Evolutionary conservation across 2,888 invertebrate species (phyloP), one percentile per base, ranked within the genome.

Genomic region (Pherbina coryleti): DNA sequence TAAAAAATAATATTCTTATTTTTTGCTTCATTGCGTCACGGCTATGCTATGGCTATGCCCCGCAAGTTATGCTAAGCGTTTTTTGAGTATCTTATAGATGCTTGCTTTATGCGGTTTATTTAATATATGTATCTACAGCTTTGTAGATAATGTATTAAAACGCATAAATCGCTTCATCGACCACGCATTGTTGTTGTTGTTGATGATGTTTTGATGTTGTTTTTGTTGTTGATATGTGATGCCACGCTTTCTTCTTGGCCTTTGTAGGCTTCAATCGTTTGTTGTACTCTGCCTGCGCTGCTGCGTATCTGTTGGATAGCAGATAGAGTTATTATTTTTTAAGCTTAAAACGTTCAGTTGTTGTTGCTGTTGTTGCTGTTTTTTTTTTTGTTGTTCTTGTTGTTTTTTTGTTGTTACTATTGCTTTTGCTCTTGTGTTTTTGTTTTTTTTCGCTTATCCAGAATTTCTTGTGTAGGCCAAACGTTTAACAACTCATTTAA

Each of bases 401-500:
- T n/a, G 17, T 3, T 70, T 28, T 3, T 22, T 44, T 7, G 37
- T 37, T 37, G 28, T 64, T 19, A 5, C 14, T 44, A 4, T 34
- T 34, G 11, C 25, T 28, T 3, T 31, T 19, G 64, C 34, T 67
- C 2, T 49, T 67, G 22, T 62, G n/a, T 44, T 11, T 37, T 22
- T 44, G 3, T 71, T 44, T 11, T 37, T 22, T 44, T 7, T 71
- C n/a, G 25, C 31, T 17, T 37, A 9, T 8, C 31, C 37, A 37
- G 37, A 17, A 57, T 17, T 34, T 19, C 34, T n/a, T 60, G 72
- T 22, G 60, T 57, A 72, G 72, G 57, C 57, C 31, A 37, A 60
- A 34, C 57, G 37, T 57, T 72, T 72, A 72, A 57, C 72, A 72
- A 37, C 72, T 57, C 60, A 57, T 60, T 72, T 72, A 57, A 60